Percentiles rank a stretch among this genome's conserved stretches.
Conservation (phyloP, 2,113 vertebrate species). For the Lonchura striata region DNA sequence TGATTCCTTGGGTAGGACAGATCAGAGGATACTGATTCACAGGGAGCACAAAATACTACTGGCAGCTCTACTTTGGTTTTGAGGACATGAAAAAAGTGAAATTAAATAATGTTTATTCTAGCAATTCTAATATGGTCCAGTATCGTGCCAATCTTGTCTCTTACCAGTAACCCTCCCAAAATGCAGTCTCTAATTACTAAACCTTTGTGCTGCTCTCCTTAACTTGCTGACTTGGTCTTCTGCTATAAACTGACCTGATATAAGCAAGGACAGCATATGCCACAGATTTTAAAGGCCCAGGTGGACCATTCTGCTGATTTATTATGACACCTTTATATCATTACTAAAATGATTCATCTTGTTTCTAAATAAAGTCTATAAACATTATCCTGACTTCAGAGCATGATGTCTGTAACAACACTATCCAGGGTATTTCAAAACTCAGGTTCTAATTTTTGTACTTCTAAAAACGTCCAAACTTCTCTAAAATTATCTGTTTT, state of each 20-base stretch:
- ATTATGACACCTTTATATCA: neutral
- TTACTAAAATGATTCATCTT: neutral
- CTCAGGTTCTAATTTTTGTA: neutral
- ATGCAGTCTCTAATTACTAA: neutral
- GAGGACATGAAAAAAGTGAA: neutral
- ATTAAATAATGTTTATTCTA: neutral
- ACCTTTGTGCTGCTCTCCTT: neutral
- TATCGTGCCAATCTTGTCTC: neutral
- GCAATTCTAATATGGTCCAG: neutral
- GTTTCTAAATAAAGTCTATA: neutral
- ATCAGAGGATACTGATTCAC: neutral
- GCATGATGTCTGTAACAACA: neutral
- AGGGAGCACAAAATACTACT: neutral
- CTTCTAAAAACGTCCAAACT: neutral
- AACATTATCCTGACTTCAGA: neutral
- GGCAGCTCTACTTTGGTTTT: neutral
- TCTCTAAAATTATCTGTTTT: neutral
- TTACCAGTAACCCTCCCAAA: neutral
- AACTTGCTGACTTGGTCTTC: neutral
- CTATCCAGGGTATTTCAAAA: neutral
- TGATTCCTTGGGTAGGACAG: neutral
- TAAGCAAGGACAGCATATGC: neutral
- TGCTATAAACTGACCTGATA: neutral
- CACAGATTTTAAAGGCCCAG: neutral
- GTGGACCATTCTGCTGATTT: neutral